These are phyloP conservation scores for Odontesthes bonariensis DNA, from an alignment of 2,113 vertebrate species.

Conservation along the genomic window DNA sequence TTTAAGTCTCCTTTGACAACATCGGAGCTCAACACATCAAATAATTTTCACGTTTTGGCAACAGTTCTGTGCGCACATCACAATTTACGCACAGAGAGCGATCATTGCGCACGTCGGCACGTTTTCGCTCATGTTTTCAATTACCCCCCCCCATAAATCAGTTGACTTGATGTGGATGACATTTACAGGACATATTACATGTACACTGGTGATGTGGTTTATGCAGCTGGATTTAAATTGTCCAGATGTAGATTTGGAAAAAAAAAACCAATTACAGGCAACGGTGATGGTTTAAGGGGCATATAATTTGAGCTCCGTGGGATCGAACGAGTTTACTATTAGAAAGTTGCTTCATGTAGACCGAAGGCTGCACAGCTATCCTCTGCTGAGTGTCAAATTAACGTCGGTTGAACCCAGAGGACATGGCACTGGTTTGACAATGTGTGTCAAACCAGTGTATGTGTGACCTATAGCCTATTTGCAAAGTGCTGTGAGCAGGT, in stretches of 20 bases:
- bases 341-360: constrained; percentile 63
- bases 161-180: constrained; percentile 42
- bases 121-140: constrained; percentile 43
- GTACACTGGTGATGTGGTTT: constrained; percentile 37
- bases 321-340: constrained; percentile 17
- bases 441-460: neutral
- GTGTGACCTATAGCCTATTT: constrained; percentile 68
- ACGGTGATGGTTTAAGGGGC: neutral
- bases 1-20: neutral
- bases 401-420: constrained; percentile 47
- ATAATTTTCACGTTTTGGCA: neutral
- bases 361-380: constrained; percentile 33
- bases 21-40: neutral
- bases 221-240: constrained; percentile 58
- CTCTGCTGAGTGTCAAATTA: constrained; percentile 49
- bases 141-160: constrained; percentile 58
- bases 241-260: constrained; percentile 9
- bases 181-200: constrained; percentile 54
- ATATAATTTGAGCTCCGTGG: neutral
- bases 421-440: constrained; percentile 44
- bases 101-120: neutral
- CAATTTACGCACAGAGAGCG: constrained; percentile 5
- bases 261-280: neutral
- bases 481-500: constrained; percentile 29
- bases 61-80: neutral